Evolutionary conservation across 2,797 vertebrate species (phyloP).

Genomic region (Antennarius maculatus): DNA sequence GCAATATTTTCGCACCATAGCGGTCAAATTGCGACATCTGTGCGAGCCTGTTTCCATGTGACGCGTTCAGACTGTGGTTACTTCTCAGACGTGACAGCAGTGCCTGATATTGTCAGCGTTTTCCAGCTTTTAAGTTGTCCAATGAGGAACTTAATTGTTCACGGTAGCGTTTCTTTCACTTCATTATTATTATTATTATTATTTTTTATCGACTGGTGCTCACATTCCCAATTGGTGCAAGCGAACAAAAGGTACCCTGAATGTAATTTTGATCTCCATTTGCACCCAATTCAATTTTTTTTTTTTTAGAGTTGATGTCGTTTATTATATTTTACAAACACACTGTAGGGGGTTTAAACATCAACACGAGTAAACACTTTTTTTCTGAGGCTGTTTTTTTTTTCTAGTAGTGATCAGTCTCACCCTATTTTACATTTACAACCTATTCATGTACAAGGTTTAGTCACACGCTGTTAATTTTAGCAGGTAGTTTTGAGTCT

Average conservation of each 20-base stretch:
- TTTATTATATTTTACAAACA: not conserved
- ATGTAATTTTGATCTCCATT: not conserved
- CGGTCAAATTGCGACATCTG: slow-evolving; percentile 76
- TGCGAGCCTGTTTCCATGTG: slow-evolving; percentile 61
- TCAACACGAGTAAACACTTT: too few relatives aligned
- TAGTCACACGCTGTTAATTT: too few relatives aligned
- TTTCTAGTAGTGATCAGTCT: too few relatives aligned
- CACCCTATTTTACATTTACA: too few relatives aligned
- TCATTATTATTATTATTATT: not conserved
- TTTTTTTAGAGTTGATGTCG: not conserved
- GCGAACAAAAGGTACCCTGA: not conserved
- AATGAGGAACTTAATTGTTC: slow-evolving; percentile 26
- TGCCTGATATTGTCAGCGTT: not conserved
- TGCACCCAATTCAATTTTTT: not conserved
- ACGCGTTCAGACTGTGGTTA: slow-evolving; percentile 42
- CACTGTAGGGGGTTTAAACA: too few relatives aligned
- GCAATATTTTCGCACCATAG: slow-evolving; percentile 63
- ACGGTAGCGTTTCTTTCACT: not conserved
- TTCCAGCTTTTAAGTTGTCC: slow-evolving; percentile 21
- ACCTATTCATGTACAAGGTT: too few relatives aligned
- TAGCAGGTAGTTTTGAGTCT: too few relatives aligned
- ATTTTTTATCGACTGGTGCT: not conserved
- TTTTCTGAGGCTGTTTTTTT: too few relatives aligned
- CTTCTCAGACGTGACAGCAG: slow-evolving; percentile 24
- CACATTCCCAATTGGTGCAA: not conserved